Base-by-base conservation (phyloP, 2,113 vertebrate genomes). In the Guaruba guarouba region DNA sequence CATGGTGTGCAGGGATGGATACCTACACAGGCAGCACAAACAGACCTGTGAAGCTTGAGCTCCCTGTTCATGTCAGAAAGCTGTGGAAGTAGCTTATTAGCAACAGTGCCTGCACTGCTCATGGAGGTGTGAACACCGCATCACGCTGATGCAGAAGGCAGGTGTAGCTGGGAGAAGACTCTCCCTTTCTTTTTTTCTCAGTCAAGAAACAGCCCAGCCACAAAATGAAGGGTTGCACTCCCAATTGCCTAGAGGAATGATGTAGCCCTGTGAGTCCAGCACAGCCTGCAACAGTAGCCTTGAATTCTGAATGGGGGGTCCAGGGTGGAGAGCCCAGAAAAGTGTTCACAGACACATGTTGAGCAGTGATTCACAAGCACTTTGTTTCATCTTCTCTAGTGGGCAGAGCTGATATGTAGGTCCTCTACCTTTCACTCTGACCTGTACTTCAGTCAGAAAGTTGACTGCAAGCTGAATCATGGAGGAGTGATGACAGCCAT, bases 41-140 rank as follows among this genome's bases (percentile, higher is more conserved):
- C 15, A 80, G 43, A 73, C 2, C 16, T 27, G 13, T 33, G 67
- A 74, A 82, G 19, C 31, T 13, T 48, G 25, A 74, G 31, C 77
- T n/a, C 54, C 28, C 28, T 39, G 64, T 6, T 73, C 13, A 2
- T 2, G 6, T 35, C 49, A 41, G 59, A 73, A 76, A 66, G 28
- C 37, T 66, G 24, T 82, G 75, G 51, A 44, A 29, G 37, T 1
- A 3, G 22, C 13, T 75, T 29, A 59, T 39, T n/a, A 25, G 6
- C 6, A 0, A 0, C 27, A 48, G 74, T 1, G 15, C 16, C 79
- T 63, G n/a, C 20, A 2, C 22, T 82, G 41, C 37, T 70, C 2
- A 0, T 11, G 24, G 16, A 4, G 11, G 9, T 17, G 52, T 16
- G 29, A 82, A n/a, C 18, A 39, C 18, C 8, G 1, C 0, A 0